Evolutionary conservation across 2,113 vertebrate genomes (phyloP).

Genomic region (Stictonetta naevosa): DNA sequence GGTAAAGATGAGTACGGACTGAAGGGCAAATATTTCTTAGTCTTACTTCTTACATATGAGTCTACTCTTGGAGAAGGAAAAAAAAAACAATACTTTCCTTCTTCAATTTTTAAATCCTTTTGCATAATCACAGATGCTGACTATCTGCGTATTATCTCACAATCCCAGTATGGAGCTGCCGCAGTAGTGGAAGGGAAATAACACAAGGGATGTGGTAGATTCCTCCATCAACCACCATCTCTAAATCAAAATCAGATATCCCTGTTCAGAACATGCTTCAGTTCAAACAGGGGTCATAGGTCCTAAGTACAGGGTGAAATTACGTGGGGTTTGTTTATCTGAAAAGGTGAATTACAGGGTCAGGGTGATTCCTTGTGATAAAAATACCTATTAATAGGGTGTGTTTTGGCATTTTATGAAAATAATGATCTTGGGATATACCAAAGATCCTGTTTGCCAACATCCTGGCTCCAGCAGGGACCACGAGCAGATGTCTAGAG

Average conservation of each 20-base stretch:
- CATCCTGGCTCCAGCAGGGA: neutral
- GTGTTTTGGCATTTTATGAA: neutral
- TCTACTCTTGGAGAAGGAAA: neutral
- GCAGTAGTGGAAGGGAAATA: neutral
- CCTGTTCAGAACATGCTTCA: neutral
- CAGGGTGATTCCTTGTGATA: neutral
- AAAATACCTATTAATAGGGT: neutral
- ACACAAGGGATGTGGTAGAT: neutral
- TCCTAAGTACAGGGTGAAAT: neutral
- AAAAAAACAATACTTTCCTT: rapidly evolving
- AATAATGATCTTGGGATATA: neutral
- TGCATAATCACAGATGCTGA: neutral
- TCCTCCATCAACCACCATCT: neutral
- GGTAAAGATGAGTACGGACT: neutral
- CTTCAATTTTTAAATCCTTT: neutral
- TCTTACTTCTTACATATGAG: neutral
- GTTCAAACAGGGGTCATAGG: neutral
- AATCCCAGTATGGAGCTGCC: neutral
- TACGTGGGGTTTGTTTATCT: neutral
- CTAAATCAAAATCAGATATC: neutral
- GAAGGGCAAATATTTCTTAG: neutral
- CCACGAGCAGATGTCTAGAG: neutral
- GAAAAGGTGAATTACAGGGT: neutral
- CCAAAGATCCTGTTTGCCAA: neutral
- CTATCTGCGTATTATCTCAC: neutral